Evolutionary conservation across 2,113 vertebrate genomes (phyloP).

Genomic region (Hyperopisus bebe): DNA sequence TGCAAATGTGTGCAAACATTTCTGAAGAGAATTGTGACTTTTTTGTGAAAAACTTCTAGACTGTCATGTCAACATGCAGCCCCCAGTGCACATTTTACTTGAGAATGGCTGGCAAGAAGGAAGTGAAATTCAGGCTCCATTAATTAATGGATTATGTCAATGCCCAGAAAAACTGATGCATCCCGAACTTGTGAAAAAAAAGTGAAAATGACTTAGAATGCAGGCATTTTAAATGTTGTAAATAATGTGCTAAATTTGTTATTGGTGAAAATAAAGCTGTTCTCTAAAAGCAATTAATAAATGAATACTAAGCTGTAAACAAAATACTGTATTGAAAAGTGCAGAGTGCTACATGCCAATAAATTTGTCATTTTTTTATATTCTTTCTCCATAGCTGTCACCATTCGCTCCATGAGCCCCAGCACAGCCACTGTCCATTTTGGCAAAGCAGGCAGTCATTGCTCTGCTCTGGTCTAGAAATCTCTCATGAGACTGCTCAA

Average conservation of each 20-base stretch:
- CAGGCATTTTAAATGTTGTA: neutral
- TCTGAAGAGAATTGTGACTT: slow-evolving; percentile 21
- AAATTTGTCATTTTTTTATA: neutral
- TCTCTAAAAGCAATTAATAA: neutral
- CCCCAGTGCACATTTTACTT: slow-evolving; percentile 3
- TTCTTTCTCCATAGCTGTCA: neutral
- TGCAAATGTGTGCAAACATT: slow-evolving; percentile 29
- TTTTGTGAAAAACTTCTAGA: slow-evolving; percentile 18
- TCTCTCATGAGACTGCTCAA: no score
- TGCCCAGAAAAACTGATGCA: neutral
- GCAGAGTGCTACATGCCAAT: no score
- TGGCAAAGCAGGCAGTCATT: neutral
- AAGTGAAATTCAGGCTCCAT: neutral
- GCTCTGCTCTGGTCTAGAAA: no score
- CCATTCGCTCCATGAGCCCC: neutral
- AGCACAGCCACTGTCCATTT: neutral
- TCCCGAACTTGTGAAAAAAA: no score
- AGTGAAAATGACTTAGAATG: no score
- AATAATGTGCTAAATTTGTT: no score
- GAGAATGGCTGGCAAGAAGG: neutral
- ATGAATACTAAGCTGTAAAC: neutral
- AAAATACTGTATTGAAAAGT: no score
- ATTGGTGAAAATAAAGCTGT: neutral
- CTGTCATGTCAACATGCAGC: neutral
- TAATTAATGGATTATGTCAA: neutral